These are phyloP conservation scores for Numenius phaeopus DNA, from an alignment of 2,797 vertebrate species.

Conservation along the genomic window DNA sequence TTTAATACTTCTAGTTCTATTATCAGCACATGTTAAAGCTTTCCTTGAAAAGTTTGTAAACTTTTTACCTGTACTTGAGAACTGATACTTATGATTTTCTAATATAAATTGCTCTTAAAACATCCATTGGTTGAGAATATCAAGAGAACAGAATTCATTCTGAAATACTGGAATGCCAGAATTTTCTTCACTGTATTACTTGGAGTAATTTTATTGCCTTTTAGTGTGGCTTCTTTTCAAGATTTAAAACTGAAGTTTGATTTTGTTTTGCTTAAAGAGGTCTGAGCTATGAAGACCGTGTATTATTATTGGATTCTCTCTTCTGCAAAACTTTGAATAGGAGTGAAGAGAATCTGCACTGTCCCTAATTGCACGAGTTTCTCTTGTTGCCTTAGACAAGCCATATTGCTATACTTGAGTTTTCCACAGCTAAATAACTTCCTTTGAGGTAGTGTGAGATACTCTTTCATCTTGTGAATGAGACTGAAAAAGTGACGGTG, in stretches of 20 bases:
- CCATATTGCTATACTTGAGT: background rate
- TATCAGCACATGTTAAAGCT: background rate
- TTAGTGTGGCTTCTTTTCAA: background rate
- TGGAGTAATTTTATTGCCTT: background rate
- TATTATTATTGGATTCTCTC: background rate
- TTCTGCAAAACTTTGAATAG: background rate
- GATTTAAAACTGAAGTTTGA: background rate
- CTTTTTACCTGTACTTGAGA: background rate
- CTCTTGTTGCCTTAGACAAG: background rate
- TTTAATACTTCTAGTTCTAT: background rate
- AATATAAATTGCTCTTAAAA: background rate
- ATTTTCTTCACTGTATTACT: background rate
- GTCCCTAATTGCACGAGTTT: background rate
- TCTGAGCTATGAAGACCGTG: background rate
- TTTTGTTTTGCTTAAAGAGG: background rate
- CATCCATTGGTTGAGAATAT: background rate
- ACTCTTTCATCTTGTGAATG: background rate
- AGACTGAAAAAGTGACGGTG: accelerated
- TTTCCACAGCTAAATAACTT: background rate
- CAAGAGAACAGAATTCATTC: background rate
- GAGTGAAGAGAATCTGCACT: background rate
- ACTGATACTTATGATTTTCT: background rate
- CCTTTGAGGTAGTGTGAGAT: background rate
- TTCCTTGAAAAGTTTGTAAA: background rate
- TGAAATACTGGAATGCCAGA: background rate